Evolutionary conservation across 2,888 invertebrate species (phyloP), one percentile per base, ranked within the genome.

Genomic region (Melanchra persicariae): DNA sequence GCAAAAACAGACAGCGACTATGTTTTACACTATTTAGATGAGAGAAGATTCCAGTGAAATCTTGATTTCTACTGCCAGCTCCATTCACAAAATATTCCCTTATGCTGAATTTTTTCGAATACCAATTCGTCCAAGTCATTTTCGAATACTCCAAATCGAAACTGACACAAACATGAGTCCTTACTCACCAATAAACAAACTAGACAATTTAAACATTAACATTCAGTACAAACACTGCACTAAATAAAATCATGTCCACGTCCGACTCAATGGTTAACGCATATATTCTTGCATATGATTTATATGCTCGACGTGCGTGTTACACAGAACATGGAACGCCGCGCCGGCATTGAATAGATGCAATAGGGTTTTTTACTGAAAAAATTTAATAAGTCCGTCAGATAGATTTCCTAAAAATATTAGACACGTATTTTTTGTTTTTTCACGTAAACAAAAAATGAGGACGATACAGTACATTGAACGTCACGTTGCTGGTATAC

Each of bases 281-380:
- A 90, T 91, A 88, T 87, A 91, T 91, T 87, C 85, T 87, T 87
- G 86, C 86, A 83, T 89, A 90, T 91, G 91, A 91, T 91, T 91
- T 90, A 91, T 90, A 80, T 71, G 67, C 60, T 62, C 66, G 63
- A 54, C 54, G 61, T 70, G 60, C 79, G 71, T 84, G 73, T 64
- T 59, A 66, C 57, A 57, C 3, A 57, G 57, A 57, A 4, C 57
- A 57, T 15, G 15, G 17, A 57, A 37, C 8, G 8, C 8, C 7
- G 3, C 15, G 22, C 22, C 15, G 37, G 37, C 57, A 17, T 0
- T 12, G 5, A 9, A 0, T 55, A 34, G 12, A 9, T 12, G n/a
- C n/a, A n/a, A n/a, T n/a, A n/a, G n/a, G n/a, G n/a, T n/a, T n/a
- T n/a, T n/a, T n/a, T n/a, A n/a, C n/a, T n/a, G n/a, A n/a, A n/a